phyloP scores from a whole-genome alignment of 1,140 invertebrate species.

The Berghia stephanieae region DNA sequence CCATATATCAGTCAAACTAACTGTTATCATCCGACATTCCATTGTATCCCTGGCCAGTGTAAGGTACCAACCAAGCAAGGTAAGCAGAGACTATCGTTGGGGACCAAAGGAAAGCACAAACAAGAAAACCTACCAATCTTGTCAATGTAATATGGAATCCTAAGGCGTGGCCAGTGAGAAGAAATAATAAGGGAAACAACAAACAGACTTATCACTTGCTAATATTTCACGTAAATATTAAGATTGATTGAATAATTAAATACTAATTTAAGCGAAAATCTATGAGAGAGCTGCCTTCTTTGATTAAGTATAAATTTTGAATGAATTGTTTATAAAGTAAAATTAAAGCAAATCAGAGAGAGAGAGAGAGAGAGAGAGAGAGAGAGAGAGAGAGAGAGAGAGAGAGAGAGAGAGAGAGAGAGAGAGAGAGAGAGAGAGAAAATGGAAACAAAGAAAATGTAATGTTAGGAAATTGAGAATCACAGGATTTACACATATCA shows the following conservation, averaged over 20 bases:
- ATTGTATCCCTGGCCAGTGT: too few species aligned
- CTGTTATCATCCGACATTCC: too few species aligned
- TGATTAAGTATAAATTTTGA: not conserved
- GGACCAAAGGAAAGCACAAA: too few species aligned
- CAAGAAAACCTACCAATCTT: too few species aligned
- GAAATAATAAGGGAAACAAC: not conserved
- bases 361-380: constrained; percentile 16
- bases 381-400: constrained; percentile 16
- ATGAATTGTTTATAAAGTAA: not conserved
- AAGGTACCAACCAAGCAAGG: too few species aligned
- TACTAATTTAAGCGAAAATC: not conserved
- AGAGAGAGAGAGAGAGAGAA: constrained; percentile 13
- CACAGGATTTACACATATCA: not conserved
- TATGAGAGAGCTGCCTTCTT: not conserved
- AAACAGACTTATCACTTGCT: not conserved
- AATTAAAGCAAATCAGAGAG: too few species aligned
- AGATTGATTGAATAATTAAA: not conserved
- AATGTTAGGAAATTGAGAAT: not conserved
- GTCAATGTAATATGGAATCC: too few species aligned
- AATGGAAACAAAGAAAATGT: not conserved
- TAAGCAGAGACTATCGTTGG: too few species aligned
- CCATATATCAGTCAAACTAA: too few species aligned
- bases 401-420: constrained; percentile 24
- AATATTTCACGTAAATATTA: not conserved
- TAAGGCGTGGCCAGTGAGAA: too few species aligned